Evolutionary conservation across 2,888 invertebrate species (phyloP), one percentile per base, ranked within the genome.

Genomic region (Protodeltote pygarga): DNA sequence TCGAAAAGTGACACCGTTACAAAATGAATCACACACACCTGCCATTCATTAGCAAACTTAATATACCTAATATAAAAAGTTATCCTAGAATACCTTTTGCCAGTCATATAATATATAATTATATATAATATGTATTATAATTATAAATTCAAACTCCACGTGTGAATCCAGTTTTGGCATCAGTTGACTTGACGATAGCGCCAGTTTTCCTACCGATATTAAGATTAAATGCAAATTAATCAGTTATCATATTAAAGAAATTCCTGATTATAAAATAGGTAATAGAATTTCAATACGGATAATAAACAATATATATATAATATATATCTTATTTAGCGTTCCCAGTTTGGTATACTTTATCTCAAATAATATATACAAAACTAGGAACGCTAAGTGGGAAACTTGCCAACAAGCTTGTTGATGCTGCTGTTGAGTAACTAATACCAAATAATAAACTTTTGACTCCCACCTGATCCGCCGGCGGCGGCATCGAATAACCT

Each of bases 1-100:
- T 40, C 24, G 16, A 1, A 32, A 32, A 29, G 27, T 37, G 27
- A 19, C 25, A 10, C 65, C 48, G 65, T 64, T 62, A 59, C 21
- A 39, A 17, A 37, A 2, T 51, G 39, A 49, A 21, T 44, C 25
- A 34, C 14, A 21, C 13, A 42, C 38, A 47, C 45, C 32, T 48
- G 48, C 24, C 6, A 20, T 16, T 29, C 41, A 42, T 64, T 64
- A 52, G 35, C 16, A 19, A 46, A 5, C 23, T 34, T 4, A 27
- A 29, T 45, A 39, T n/a, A 19, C n/a, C n/a, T n/a, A 33, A 38
- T 35, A 39, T 39, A 24, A 44, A 44, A 40, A 27, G 15, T 9
- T 17, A 27, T 25, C 5, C 23, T 29, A 40, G n/a, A n/a, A n/a
- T n/a, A n/a, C n/a, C n/a, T n/a, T n/a, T n/a, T n/a, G n/a, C n/a